Conservation (phyloP, 2,113 vertebrate species). For the Setophaga petechia region DNA sequence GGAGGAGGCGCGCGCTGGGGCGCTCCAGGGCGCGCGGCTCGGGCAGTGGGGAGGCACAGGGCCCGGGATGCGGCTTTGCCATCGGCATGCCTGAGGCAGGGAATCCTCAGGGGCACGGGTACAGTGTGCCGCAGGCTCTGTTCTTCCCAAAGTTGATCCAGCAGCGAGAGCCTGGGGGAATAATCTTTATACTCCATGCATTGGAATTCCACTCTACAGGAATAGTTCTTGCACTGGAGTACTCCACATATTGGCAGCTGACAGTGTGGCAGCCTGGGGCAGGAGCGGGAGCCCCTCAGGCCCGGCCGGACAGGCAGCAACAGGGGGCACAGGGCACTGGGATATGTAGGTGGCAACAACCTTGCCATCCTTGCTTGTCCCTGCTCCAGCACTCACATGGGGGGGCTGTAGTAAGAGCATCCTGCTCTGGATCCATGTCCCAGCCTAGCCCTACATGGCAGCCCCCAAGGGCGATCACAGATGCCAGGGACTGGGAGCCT, state of each 20-base stretch:
- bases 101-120: not conserved
- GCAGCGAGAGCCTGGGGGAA: not conserved
- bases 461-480: not conserved
- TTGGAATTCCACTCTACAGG: not conserved
- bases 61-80: not conserved
- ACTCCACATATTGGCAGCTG: not conserved
- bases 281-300: not conserved
- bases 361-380: not conserved
- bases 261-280: accelerated
- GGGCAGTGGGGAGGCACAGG: not conserved
- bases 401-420: not conserved
- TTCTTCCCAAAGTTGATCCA: no score
- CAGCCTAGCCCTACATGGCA: not conserved
- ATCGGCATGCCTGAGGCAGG: no score
- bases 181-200: not conserved
- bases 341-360: not conserved
- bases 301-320: not conserved
- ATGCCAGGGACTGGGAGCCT: not conserved
- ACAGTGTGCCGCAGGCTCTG: not conserved
- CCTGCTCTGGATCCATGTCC: not conserved
- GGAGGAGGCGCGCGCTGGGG: not conserved
- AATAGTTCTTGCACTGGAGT: not conserved
- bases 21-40: accelerated
- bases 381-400: no score
- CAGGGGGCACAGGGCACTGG: not conserved